A percentile compares a stretch with the other conserved stretches of the same genome.
Conservation (phyloP, 2,113 vertebrate genomes). For the Fulmarus glacialis region DNA sequence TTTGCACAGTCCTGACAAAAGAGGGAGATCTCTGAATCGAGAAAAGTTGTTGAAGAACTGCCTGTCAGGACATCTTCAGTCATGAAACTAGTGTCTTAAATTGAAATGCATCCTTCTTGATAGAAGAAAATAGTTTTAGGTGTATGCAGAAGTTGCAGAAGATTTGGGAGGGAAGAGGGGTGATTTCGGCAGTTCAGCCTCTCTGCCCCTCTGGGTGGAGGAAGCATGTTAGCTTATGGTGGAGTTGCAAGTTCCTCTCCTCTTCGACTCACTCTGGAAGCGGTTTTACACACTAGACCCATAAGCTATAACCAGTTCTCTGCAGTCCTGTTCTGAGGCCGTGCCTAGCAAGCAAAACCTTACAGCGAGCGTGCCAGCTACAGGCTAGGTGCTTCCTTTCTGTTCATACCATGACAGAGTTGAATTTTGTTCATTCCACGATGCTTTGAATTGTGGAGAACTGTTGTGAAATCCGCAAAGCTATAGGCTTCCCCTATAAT, state of each 20-base stretch:
- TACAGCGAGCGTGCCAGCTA: fast-evolving
- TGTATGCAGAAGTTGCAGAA: not conserved
- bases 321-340: not conserved
- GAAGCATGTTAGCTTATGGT: not conserved
- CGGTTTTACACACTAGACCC: not conserved
- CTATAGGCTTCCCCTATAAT: not conserved
- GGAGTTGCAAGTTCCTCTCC: not conserved
- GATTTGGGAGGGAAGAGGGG: not conserved
- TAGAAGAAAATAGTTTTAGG: not conserved
- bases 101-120: not conserved
- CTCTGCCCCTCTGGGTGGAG: not conserved
- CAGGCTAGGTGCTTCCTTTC: not conserved
- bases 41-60: not conserved
- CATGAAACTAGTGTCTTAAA: not conserved
- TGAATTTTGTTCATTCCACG: not conserved
- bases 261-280: not conserved
- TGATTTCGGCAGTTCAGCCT: not conserved
- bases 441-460: not conserved
- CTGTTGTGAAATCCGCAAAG: not conserved
- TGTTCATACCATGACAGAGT: not conserved
- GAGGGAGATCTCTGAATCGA: not conserved
- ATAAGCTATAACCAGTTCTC: not conserved
- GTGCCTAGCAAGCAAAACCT: not conserved
- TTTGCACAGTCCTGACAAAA: not conserved
- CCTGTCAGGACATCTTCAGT: not conserved